Evolutionary conservation across 2,888 invertebrate genomes (phyloP).

Genomic region (Cerceris ruficornis): DNA sequence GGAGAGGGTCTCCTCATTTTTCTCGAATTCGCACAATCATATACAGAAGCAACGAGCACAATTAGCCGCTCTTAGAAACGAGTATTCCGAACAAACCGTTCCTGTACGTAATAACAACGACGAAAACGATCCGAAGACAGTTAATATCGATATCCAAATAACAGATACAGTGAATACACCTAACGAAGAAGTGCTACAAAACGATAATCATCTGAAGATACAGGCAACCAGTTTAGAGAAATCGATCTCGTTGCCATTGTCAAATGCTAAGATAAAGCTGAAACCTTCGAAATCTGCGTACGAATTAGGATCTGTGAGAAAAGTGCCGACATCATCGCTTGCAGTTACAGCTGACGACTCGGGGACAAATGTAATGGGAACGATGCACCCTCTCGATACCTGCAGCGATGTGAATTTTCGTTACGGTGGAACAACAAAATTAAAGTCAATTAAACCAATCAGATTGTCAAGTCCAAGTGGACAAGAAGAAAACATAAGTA

Average conservation of each 20-base stretch:
- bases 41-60: slow-evolving; percentile 81
- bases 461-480: slow-evolving; percentile 65
- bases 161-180: slow-evolving; percentile 74
- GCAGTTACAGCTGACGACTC: slow-evolving; percentile 81
- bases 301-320: slow-evolving; percentile 77
- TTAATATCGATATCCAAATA: slow-evolving; percentile 80
- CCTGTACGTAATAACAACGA: slow-evolving; percentile 72
- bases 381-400: slow-evolving; percentile 88
- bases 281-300: slow-evolving; percentile 79
- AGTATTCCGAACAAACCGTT: slow-evolving; percentile 49
- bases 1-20: slow-evolving; percentile 83
- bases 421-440: slow-evolving; percentile 90
- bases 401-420: slow-evolving; percentile 90
- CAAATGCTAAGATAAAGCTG: slow-evolving; percentile 74
- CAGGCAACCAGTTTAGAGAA: slow-evolving; percentile 71
- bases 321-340: slow-evolving; percentile 80
- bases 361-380: slow-evolving; percentile 78
- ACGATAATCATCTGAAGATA: slow-evolving; percentile 69
- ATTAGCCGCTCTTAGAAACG: slow-evolving; percentile 58
- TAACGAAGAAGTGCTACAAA: slow-evolving; percentile 59
- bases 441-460: slow-evolving; percentile 88
- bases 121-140: slow-evolving; percentile 79
- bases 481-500: slow-evolving; percentile 68
- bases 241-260: slow-evolving; percentile 76
- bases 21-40: slow-evolving; percentile 88